These are phyloP conservation scores for Empis stercorea DNA, from an alignment of 2,888 invertebrate genomes.

Conservation along the genomic window DNA sequence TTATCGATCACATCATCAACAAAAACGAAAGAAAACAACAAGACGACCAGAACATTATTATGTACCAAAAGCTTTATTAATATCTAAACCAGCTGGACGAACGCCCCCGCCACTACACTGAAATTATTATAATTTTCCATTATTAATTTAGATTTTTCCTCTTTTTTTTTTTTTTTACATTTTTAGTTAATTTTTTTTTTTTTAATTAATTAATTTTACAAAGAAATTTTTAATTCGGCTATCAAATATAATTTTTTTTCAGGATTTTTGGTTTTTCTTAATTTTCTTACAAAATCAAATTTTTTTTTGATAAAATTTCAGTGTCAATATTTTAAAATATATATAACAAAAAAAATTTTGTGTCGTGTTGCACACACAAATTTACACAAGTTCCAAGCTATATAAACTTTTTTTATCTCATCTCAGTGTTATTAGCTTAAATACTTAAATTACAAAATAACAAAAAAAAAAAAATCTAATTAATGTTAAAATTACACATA, in stretches of 20 bases:
- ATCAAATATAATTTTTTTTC: conserved; percentile 1
- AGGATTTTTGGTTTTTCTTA: too few relatives aligned
- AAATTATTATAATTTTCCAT: background rate
- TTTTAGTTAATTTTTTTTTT: background rate
- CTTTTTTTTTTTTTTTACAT: conserved; percentile 1
- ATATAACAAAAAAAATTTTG: too few relatives aligned
- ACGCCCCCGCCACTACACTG: conserved; percentile 35
- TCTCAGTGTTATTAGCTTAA: too few relatives aligned
- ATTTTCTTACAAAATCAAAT: background rate
- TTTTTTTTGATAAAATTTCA: background rate
- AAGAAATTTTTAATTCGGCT: background rate
- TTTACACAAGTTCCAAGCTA: too few relatives aligned
- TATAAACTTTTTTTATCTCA: too few relatives aligned
- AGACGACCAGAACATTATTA: conserved; percentile 9
- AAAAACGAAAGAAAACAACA: conserved; percentile 14
- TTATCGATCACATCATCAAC: conserved; percentile 9
- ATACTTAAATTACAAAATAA: too few relatives aligned
- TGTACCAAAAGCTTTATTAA: conserved; percentile 31
- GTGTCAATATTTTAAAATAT: too few relatives aligned
- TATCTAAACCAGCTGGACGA: conserved; percentile 29
- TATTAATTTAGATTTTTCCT: conserved; percentile 4
- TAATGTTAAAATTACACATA: too few relatives aligned
- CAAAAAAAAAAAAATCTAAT: too few relatives aligned
- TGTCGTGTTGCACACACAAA: too few relatives aligned
- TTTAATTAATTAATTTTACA: background rate